Evolutionary conservation across 2,888 invertebrate genomes (phyloP).

Genomic region (Oithona nana): DNA sequence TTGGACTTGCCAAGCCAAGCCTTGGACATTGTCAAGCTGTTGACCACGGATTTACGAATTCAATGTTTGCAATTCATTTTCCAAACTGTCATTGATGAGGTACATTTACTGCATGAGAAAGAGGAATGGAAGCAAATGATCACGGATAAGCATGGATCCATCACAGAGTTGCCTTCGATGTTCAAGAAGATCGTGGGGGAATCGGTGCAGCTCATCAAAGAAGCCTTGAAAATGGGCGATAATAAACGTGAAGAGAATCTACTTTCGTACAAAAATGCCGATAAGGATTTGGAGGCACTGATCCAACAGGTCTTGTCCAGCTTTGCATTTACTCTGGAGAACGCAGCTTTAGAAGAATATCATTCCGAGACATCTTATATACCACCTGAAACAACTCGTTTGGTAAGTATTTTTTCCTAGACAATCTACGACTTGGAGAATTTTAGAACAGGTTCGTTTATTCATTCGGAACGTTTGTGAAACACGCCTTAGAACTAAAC

Average conservation of each 20-base stretch:
- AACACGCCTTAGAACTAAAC: too few relatives aligned
- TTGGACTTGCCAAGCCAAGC: slow-evolving; percentile 74
- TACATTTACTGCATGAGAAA: slow-evolving; percentile 44
- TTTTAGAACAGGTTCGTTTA: too few relatives aligned
- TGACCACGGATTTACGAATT: slow-evolving; percentile 61
- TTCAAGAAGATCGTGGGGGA: slow-evolving; percentile 53
- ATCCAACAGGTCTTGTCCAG: slow-evolving; percentile 39
- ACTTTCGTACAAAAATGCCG: slow-evolving; percentile 33
- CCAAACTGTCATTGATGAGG: slow-evolving; percentile 59
- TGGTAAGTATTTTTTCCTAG: not conserved
- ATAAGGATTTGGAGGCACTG: slow-evolving; percentile 32
- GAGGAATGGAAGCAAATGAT: slow-evolving; percentile 76
- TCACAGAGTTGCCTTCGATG: slow-evolving; percentile 53
- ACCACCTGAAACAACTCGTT: not conserved
- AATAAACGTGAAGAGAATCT: slow-evolving; percentile 38
- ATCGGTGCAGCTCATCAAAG: slow-evolving; percentile 42
- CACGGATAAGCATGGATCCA: slow-evolving; percentile 61
- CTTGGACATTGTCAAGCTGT: slow-evolving; percentile 56
- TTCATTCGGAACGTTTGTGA: too few relatives aligned
- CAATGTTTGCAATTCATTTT: slow-evolving; percentile 68
- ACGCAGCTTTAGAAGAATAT: slow-evolving; percentile 5
- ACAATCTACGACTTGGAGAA: too few relatives aligned
- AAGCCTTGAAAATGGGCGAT: slow-evolving; percentile 46
- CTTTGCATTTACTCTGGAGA: slow-evolving; percentile 22
- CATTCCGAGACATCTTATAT: not conserved